phyloP scores from a whole-genome alignment of 2,113 vertebrate genomes.

The Azemiops feae region DNA sequence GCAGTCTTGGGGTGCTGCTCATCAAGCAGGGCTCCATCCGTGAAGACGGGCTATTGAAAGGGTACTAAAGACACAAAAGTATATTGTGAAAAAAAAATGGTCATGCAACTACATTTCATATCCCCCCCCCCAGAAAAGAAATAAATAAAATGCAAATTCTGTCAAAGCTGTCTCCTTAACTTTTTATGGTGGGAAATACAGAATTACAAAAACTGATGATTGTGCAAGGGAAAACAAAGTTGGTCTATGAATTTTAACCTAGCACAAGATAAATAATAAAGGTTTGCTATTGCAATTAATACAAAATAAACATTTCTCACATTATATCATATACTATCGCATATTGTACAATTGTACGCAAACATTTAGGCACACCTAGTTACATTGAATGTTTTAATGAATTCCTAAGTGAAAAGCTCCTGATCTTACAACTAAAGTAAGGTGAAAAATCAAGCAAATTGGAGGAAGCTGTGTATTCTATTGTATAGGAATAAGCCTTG shows the following conservation, averaged over 20 bases:
- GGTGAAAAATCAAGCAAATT: not conserved
- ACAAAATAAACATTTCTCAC: not conserved
- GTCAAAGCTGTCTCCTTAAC: not conserved
- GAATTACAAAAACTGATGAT: not conserved
- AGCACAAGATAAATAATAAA: not conserved
- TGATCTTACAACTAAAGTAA: not conserved
- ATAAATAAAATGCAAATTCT: not conserved
- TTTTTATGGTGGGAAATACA: not conserved
- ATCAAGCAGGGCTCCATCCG: conserved; percentile 97
- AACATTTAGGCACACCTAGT: not conserved
- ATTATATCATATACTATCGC: not conserved
- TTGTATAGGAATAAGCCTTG: not conserved
- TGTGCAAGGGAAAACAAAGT: not conserved
- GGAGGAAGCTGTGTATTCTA: not conserved
- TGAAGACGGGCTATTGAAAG: conserved; percentile 90
- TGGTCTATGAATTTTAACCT: not conserved
- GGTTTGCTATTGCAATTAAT: not conserved
- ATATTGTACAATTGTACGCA: not conserved
- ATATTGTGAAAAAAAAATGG: conserved; percentile 35
- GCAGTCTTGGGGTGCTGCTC: conserved; percentile 88
- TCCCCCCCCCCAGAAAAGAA: not conserved
- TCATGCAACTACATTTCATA: not conserved
- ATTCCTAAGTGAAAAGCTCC: not conserved
- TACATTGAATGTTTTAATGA: not conserved
- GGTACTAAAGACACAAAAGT: conserved; percentile 79